These are phyloP conservation scores for Macquaria australasica DNA, from an alignment of 2,113 vertebrate species.

Conservation along the genomic window DNA sequence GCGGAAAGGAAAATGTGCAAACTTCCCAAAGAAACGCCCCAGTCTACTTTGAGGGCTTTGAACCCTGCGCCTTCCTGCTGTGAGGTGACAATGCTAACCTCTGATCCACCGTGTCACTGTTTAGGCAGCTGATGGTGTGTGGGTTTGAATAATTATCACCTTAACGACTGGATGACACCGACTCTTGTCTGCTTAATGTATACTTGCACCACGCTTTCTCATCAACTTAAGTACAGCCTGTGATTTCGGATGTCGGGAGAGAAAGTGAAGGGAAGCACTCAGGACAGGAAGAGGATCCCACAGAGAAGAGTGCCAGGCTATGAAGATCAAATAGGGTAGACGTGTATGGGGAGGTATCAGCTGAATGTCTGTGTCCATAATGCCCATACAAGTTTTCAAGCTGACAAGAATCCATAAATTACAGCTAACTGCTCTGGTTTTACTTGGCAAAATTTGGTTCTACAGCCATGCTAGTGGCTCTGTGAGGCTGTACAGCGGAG, in stretches of 20 bases:
- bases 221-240: slow-evolving; percentile 23
- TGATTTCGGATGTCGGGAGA: slow-evolving; percentile 31
- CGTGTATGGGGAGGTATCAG: not conserved
- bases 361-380: slow-evolving; percentile 2
- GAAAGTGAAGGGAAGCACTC: not conserved
- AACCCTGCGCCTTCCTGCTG: slow-evolving; percentile 14
- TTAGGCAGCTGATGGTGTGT: slow-evolving; percentile 43
- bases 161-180: slow-evolving; percentile 13
- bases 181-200: slow-evolving; percentile 32
- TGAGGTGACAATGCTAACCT: not conserved
- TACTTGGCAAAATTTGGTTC: not conserved
- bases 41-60: not conserved
- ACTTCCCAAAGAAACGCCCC: not conserved
- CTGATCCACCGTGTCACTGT: not conserved
- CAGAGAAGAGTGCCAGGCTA: not conserved
- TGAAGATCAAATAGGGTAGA: not conserved
- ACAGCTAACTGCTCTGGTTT: not conserved
- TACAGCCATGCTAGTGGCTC: not conserved
- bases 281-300: not conserved
- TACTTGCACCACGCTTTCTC: not conserved
- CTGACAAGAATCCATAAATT: not conserved
- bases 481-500: not conserved
- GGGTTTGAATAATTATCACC: slow-evolving; percentile 49
- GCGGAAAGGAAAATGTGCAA: not conserved
- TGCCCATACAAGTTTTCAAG: not conserved